phyloP scores from a whole-genome alignment of 2,888 invertebrate genomes.

The Tuberolachnus salignus region DNA sequence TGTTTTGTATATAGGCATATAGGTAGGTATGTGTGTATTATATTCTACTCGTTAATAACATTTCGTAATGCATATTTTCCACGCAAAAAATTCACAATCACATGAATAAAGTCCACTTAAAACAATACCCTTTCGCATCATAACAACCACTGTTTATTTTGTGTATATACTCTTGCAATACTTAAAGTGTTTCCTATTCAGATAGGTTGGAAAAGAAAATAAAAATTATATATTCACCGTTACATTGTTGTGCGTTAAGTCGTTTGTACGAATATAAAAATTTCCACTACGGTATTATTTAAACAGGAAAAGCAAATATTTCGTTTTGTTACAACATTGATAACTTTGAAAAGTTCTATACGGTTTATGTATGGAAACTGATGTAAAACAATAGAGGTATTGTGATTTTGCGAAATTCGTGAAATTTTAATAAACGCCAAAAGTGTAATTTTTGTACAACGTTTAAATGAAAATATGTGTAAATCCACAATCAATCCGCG shows the following conservation, averaged over 20 bases:
- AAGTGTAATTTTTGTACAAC: too few relatives aligned
- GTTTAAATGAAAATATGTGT: too few relatives aligned
- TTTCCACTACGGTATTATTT: neutral
- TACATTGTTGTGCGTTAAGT: neutral
- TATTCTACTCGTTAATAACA: conserved; percentile 3
- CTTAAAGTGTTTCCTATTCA: conserved; percentile 24
- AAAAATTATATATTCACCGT: conserved; percentile 2
- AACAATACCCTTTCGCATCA: conserved; percentile 32
- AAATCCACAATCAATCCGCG: too few relatives aligned
- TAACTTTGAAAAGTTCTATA: neutral
- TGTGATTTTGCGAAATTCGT: too few relatives aligned
- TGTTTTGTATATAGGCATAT: neutral
- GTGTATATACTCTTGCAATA: conserved; percentile 4
- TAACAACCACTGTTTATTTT: conserved; percentile 31
- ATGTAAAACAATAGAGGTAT: neutral
- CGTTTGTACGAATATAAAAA: neutral
- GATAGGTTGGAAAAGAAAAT: neutral
- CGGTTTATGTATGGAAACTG: neutral
- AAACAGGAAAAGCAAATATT: neutral
- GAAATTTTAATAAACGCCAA: too few relatives aligned
- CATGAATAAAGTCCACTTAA: conserved; percentile 25
- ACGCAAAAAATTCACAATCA: conserved; percentile 20
- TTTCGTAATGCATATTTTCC: neutral
- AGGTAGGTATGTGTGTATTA: neutral
- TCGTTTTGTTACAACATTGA: neutral